Evolutionary conservation across 2,113 vertebrate genomes (phyloP), one percentile per base, ranked within the genome.

Genomic region (Sceloporus undulatus): DNA sequence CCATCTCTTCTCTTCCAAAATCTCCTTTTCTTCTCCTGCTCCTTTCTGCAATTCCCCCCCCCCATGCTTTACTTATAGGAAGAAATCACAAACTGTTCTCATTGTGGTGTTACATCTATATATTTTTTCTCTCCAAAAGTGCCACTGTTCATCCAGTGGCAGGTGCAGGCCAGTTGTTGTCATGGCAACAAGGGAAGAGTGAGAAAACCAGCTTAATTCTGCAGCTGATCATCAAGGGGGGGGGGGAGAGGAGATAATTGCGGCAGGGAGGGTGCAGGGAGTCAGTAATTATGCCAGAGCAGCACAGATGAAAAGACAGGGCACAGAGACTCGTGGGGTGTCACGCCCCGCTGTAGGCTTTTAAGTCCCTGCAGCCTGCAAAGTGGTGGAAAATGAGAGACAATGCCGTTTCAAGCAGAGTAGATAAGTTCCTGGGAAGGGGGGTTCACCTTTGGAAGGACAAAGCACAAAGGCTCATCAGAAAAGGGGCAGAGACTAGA

Each of bases 181-280:
- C 92, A 94, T 95, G 91, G 86, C 89, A 94, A 95, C 89, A 27
- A 59, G 91, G 92, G 91, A 92, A 94, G 89, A 87, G 82, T 34
- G 38, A 93, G 91, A 91, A 92, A 88, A 93, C 89, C 83, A 62
- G 80, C 91, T 94, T 95, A 91, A 93, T 95, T 95, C 93, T 73
- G 89, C 92, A 94, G 92, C 93, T 94, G 94, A 93, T 95, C 93
- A 94, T 95, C 95, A 95, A 92, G 91, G 56, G 73, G 89, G 76
- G 87, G 79, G 84, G 89, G 76, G 87, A 79, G 84, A 78, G 38
- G 78, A 84, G 40, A 93, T 95, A 90, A 95, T 95, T 94, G 91
- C 92, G 91, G 89, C 87, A 89, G 87, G 71, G 94, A 90, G 5
- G 86, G 90, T 89, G 90, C 85, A 89, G 90, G 88, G 84, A 88